Base-by-base conservation (phyloP, 2,888 invertebrate genomes). In the Chymomyza caudatula region DNA sequence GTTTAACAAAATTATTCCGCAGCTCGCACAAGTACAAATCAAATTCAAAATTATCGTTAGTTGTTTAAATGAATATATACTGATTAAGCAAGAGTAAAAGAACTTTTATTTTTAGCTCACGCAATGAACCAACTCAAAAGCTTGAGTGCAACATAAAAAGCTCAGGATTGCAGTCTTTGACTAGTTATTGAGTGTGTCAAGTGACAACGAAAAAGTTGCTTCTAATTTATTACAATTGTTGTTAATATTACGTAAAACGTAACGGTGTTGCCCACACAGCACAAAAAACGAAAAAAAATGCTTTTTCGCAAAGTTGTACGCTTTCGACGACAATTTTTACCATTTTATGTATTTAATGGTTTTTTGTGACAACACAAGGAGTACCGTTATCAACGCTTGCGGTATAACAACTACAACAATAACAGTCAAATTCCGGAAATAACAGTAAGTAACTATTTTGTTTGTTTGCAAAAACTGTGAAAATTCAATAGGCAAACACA, bases 321-420 rank as follows among this genome's bases (percentile, higher is more conserved):
- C 4, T 75, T 69, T 49, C 80, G 82, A 23, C 82, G 82, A 53
- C 82, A 83, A 67, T 85, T 85, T 75, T 47, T 83, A 19, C 86
- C 82, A n/a, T 83, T 83, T 60, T 83, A 83, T 20, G 60, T 83
- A 67, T 83, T 83, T 25, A 84, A 83, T 81, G 82, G 82, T 23
- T 83, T 83, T 67, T 84, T 83, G 86, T 83, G 82, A 83, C 82
- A 85, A 62, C 73, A 65, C 54, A 83, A 83, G 65, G 85, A 83
- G 22, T 54, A 68, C 51, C 82, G 82, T 66, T 83, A 85, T 75
- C 77, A 82, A 64, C 78, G 82, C 53, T 74, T 85, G 68, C 85
- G 85, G 47, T 77, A 77, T 61, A 85, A 79, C 69, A 58, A 74
- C 60, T 71, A 59, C 55, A 60, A 47, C 47, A 79, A 29, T 44